Evolutionary conservation across 2,113 vertebrate genomes (phyloP).

Genomic region (Myiagra hebetior): DNA sequence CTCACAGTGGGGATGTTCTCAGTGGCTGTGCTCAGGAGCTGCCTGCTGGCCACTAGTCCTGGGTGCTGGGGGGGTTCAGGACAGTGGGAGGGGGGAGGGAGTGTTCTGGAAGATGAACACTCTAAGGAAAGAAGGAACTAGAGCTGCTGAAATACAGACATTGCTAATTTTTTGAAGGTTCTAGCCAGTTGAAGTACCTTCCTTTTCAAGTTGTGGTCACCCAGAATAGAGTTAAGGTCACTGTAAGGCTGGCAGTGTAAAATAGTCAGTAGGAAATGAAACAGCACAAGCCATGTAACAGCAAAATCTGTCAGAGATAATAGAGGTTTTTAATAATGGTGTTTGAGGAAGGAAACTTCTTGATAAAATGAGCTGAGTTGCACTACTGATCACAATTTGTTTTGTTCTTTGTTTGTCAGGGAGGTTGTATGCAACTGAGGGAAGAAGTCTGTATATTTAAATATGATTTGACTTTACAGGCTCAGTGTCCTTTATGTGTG

Average conservation of each 20-base stretch:
- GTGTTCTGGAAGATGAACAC: not conserved
- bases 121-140: not conserved
- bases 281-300: not conserved
- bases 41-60: not conserved
- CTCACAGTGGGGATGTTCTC: not conserved
- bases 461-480: not conserved
- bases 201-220: not conserved
- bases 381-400: not conserved
- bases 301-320: not conserved
- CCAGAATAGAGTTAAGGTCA: not conserved
- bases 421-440: not conserved
- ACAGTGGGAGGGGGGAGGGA: accelerated
- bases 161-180: not conserved
- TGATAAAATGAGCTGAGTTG: not conserved
- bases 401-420: not conserved
- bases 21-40: not conserved
- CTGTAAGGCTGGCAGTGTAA: not conserved
- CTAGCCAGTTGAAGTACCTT: not conserved
- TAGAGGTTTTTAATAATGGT: not conserved
- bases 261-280: not conserved
- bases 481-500: not conserved
- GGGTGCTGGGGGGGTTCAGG: not conserved
- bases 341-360: not conserved
- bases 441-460: not conserved
- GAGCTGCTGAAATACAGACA: not conserved